A percentile compares a stretch with the other conserved stretches of the same genome.
Conservation (phyloP, 1,140 invertebrate genomes). For the Drosophila ficusphila region DNA sequence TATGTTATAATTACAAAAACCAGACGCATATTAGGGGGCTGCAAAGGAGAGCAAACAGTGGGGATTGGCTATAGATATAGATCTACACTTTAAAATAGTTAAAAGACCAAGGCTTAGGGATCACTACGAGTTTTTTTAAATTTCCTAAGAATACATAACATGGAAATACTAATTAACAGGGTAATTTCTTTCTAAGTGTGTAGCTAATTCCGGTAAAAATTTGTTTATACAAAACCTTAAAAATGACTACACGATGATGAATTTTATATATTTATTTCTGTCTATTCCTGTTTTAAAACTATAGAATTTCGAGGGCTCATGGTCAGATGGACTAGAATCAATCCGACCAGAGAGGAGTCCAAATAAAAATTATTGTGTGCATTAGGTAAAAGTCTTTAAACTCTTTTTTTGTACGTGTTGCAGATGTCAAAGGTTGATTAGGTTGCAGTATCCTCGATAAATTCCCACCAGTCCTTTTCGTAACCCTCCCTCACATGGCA, state of each 20-base stretch:
- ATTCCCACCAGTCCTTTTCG: slow-evolving; percentile 99
- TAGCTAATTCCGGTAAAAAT: too few relatives aligned
- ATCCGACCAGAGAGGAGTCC: slow-evolving; percentile 26
- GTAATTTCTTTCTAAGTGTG: too few relatives aligned
- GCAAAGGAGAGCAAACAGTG: slow-evolving; percentile 6
- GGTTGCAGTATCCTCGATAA: slow-evolving; percentile 86
- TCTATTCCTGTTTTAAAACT: slow-evolving; percentile 36
- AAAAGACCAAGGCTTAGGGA: too few relatives aligned
- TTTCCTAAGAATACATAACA: too few relatives aligned
- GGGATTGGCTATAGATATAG: not conserved
- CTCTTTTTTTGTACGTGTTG: not conserved
- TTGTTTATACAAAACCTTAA: too few relatives aligned
- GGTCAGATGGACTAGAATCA: slow-evolving; percentile 1
- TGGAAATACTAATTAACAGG: too few relatives aligned
- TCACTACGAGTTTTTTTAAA: too few relatives aligned
- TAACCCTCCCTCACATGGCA: slow-evolving; percentile 99
- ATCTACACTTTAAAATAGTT: slow-evolving; percentile 2
- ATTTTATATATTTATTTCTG: not conserved
- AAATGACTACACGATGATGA: not conserved
- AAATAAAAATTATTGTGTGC: slow-evolving; percentile 10
- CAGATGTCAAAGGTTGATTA: not conserved
- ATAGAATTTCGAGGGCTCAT: slow-evolving; percentile 47
- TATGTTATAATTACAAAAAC: slow-evolving; percentile 78
- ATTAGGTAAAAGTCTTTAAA: slow-evolving; percentile 55
- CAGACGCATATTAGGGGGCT: slow-evolving; percentile 5